phyloP scores from a whole-genome alignment of 2,888 invertebrate genomes.

The Drosophila ezoana region DNA sequence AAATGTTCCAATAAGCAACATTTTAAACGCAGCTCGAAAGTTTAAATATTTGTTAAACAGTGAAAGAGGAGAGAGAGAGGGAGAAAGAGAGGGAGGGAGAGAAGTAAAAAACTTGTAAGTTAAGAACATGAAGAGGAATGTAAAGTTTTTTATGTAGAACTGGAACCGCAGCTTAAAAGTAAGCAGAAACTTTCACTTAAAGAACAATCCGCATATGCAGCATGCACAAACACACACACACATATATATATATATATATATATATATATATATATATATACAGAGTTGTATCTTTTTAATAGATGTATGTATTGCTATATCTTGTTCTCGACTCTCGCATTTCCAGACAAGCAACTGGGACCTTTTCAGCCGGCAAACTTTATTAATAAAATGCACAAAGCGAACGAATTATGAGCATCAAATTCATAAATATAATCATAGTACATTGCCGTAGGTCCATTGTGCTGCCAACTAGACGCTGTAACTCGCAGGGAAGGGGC shows the following conservation, averaged over 20 bases:
- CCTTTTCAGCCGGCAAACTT: slow-evolving; percentile 54
- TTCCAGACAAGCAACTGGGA: slow-evolving; percentile 43
- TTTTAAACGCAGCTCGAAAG: slow-evolving; percentile 14
- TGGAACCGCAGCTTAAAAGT: slow-evolving; percentile 46
- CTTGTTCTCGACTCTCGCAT: slow-evolving; percentile 14
- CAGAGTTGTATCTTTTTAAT: not conserved
- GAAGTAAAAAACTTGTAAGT: slow-evolving; percentile 26
- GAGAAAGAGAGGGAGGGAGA: not conserved
- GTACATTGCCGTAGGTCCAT: slow-evolving; percentile 57
- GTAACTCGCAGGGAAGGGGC: not conserved
- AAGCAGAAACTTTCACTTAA: slow-evolving; percentile 35
- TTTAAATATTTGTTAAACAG: slow-evolving; percentile 27
- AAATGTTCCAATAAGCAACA: slow-evolving; percentile 21
- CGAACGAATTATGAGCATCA: slow-evolving; percentile 69
- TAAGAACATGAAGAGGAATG: slow-evolving; percentile 9
- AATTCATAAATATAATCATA: slow-evolving; percentile 57
- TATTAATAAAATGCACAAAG: slow-evolving; percentile 77
- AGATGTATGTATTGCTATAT: not conserved
- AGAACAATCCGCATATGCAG: slow-evolving; percentile 40
- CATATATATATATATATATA: not conserved
- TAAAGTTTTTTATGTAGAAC: slow-evolving; percentile 36
- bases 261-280: not conserved
- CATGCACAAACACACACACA: not conserved
- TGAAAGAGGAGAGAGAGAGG: not conserved
- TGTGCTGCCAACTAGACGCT: slow-evolving; percentile 30